Base-by-base conservation (phyloP, 2,888 invertebrate genomes). In the Sylvicola cinctus region DNA sequence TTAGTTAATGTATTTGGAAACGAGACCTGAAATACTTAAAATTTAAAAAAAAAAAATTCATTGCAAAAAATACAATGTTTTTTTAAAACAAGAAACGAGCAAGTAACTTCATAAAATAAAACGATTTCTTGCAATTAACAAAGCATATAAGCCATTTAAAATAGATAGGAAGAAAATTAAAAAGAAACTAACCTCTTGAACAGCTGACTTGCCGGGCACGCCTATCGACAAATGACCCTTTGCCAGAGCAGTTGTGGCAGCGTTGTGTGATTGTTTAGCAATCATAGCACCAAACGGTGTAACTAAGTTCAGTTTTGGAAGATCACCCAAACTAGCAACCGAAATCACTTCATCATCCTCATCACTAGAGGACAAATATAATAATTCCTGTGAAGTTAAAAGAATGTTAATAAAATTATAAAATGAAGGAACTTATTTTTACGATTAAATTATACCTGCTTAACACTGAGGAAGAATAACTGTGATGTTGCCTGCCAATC, bases 401-500 rank as follows among this genome's bases (percentile, higher is more conserved):
- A 29, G 14, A 20, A 16, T 34, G 23, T 23, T 31, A 20, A 29
- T 15, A 33, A 29, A 26, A 16, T 31, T 17, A 16, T 16, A 25
- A 14, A 31, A 38, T 20, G 31, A 40, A 37, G 16, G 16, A 34
- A 4, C 5, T 15, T 20, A 11, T 3, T 20, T 3, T 17, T n/a
- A 15, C 3, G 11, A n/a, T 16, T 36, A 13, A 17, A 16, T 46
- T 50, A 45, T 50, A 70, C 71, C 53, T 69, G 70, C 41, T 66
- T 56, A 2, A 64, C 58, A 44, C 67, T 66, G 32, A 75, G 57
- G 45, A 74, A 68, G 46, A 62, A 70, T 10, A 75, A 52, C 38
- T 67, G 66, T 1, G 72, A 68, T 37, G 63, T 60, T 39, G 65
- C 58, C 46, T 68, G 68, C 74, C 74, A 75, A 36, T 59, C 52